Conservation (phyloP, 2,113 vertebrate genomes). For the Cottus gobio region DNA sequence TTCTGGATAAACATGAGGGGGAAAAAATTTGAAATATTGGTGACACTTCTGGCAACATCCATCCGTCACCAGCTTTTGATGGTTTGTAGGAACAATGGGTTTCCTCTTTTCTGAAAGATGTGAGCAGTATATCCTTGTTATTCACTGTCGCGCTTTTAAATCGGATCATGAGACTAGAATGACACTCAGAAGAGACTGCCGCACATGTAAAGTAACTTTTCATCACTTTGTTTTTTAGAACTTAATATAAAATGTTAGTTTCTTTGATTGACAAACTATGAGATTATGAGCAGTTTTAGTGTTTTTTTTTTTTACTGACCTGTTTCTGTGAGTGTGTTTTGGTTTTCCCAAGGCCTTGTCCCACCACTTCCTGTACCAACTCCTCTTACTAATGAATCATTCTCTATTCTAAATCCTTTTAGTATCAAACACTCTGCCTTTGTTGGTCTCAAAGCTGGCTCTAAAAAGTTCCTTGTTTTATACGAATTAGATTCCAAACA, state of each 20-base stretch:
- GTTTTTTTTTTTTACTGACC: constrained; percentile 32
- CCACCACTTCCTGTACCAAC: background rate
- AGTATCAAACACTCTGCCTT: background rate
- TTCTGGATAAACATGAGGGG: background rate
- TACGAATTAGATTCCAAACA: background rate
- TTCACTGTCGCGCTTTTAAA: constrained; percentile 28
- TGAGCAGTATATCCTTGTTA: background rate
- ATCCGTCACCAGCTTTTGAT: constrained; percentile 6
- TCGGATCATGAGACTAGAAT: constrained; percentile 1
- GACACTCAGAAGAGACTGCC: constrained; percentile 10
- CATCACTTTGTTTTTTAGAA: constrained; percentile 5
- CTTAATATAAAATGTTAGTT: constrained; percentile 16
- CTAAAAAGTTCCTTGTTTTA: background rate
- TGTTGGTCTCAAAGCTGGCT: background rate
- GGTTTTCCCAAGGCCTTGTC: constrained; percentile 13
- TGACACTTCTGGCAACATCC: constrained; percentile 5
- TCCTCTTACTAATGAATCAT: background rate
- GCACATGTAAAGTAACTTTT: constrained; percentile 1
- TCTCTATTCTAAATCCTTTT: background rate
- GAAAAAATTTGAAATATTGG: background rate
- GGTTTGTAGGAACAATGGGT: background rate
- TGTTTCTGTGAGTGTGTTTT: constrained; percentile 43
- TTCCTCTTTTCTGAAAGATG: constrained; percentile 5
- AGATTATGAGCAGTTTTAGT: constrained; percentile 24
- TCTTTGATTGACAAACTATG: constrained; percentile 31